Evolutionary conservation across 2,113 vertebrate genomes (phyloP), one percentile per base, ranked within the genome.

Genomic region (Orycteropus afer): DNA sequence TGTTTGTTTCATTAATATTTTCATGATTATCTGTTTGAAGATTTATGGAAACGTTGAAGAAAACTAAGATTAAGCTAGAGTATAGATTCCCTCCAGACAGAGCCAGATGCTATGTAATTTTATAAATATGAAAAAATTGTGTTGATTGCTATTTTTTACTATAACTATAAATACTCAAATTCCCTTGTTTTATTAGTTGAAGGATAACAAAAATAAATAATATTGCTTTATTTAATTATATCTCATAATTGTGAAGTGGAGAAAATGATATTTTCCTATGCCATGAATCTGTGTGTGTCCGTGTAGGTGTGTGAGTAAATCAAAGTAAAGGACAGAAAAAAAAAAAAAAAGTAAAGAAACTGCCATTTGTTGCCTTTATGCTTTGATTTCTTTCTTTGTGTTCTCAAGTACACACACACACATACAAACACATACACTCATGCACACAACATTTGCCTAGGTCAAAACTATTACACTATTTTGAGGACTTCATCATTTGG

Each of bases 1-100:
- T 88, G 71, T 65, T 10, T 63, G n/a, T 90, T 96, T 95, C 93
- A 94, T 93, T 97, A 92, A 80, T 84, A 83, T 96, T 96, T 96
- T 88, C 76, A n/a, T 77, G 71, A 96, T 98, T 94, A 97, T 81
- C 82, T 93, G 61, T 88, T 69, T 90, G 59, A 85, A 94, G 91
- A 96, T 94, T 96, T 97, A 93, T 94, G 49, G 18, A 47, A 93
- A 69, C 45, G 65, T 71, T 96, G 18, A 13, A 83, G 84, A 40
- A 57, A 97, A 71, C 53, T 22, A 91, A 88, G 86, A 94, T 93
- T 63, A 87, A 87, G 78, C 37, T 29, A 37, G 40, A 29, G 45
- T 81, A 37, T 14, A 92, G 91, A 90, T 84, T 95, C 17, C 53
- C 81, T 78, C 93, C 63, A 91, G 84, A 96, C 73, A 93, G 22